Evolutionary conservation across 2,888 invertebrate genomes (phyloP).

Genomic region (Trisateles emortualis): DNA sequence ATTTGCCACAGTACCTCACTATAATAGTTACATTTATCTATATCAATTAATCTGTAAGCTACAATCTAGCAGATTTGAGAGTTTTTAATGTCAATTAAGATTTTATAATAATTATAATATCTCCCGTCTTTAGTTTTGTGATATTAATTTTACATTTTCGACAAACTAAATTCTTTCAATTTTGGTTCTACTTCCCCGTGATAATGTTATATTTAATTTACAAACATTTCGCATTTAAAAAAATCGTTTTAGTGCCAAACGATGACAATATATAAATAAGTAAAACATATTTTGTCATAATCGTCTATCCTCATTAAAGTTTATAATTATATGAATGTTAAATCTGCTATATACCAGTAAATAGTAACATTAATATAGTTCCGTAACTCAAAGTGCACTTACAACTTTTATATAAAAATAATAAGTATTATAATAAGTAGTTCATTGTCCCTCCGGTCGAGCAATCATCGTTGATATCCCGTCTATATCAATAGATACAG

Average conservation of each 20-base stretch:
- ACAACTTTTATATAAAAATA: conserved; percentile 75
- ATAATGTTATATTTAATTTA: conserved; percentile 22
- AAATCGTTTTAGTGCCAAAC: conserved; percentile 45
- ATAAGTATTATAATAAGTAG: conserved; percentile 79
- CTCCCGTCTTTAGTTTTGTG: conserved; percentile 18
- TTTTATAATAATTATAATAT: conserved; percentile 36
- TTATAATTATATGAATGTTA: conserved; percentile 38
- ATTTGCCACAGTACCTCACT: conserved; percentile 84
- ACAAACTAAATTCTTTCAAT: conserved; percentile 23
- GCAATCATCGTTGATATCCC: conserved; percentile 73
- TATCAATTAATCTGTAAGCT: conserved; percentile 54
- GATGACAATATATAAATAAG: conserved; percentile 49
- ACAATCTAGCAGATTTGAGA: conserved; percentile 57
- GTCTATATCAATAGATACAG: conserved; percentile 79
- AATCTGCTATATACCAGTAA: conserved; percentile 63
- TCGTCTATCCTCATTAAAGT: conserved; percentile 26
- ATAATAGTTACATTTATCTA: conserved; percentile 71
- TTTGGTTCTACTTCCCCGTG: conserved; percentile 20
- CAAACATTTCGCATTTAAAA: conserved; percentile 32
- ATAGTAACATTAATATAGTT: conserved; percentile 75
- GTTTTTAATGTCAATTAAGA: conserved; percentile 47
- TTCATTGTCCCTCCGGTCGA: conserved; percentile 70
- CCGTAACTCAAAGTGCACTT: conserved; percentile 86
- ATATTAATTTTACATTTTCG: conserved; percentile 11
- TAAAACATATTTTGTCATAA: conserved; percentile 37